Evolutionary conservation across 2,797 vertebrate genomes (phyloP).

Genomic region (Prunella strophiata): DNA sequence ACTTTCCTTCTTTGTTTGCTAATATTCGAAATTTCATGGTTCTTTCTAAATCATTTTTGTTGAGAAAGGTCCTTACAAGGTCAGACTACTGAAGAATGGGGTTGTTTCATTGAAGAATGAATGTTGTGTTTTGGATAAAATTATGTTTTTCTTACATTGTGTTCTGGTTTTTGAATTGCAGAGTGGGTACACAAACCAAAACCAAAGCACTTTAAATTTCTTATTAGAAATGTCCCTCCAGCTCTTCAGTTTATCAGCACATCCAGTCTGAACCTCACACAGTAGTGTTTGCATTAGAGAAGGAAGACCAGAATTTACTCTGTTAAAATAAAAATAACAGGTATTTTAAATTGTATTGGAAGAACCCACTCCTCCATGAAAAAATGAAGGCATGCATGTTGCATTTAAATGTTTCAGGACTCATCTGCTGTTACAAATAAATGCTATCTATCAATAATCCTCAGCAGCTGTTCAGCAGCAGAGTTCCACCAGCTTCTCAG

Average conservation of each 20-base stretch:
- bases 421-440: background rate
- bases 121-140: background rate
- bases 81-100: background rate
- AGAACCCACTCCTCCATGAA: background rate
- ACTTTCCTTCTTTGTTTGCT: background rate
- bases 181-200: background rate
- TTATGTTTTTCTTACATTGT: background rate
- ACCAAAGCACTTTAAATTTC: background rate
- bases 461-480: background rate
- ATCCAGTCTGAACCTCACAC: background rate
- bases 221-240: background rate
- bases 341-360: background rate
- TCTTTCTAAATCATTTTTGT: background rate
- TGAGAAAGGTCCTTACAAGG: background rate
- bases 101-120: background rate
- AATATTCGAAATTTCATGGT: background rate
- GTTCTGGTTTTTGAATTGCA: background rate
- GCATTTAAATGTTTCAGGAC: background rate
- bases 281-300: background rate
- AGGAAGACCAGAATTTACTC: background rate
- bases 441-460: background rate
- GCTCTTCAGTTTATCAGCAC: background rate
- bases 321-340: background rate
- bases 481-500: background rate
- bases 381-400: background rate